Evolutionary conservation across 2,113 vertebrate genomes (phyloP), one percentile per base, ranked within the genome.

Genomic region (Atherinomorus stipes): DNA sequence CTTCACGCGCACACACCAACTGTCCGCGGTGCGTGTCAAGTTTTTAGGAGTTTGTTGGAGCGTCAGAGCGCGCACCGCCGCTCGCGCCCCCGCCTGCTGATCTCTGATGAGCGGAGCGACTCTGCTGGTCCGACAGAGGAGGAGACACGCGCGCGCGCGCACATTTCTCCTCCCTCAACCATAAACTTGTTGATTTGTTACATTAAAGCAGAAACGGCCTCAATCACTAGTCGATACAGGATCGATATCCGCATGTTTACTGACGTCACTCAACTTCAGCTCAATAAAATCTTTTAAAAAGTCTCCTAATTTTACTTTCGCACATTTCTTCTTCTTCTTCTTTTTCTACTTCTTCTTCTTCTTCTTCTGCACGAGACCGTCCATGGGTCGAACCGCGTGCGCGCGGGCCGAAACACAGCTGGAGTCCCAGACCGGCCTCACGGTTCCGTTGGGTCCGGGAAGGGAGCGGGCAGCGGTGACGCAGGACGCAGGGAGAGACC

Each of bases 81-180:
- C 37, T 50, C 80, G 69, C 63, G 78, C 72, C 44, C 82, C 81
- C 67, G 74, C 56, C 64, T 74, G 80, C 89, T 83, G 90, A 78
- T 90, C 83, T 88, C 63, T 80, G 78, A n/a, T 83, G 85, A 76
- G 88, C 74, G 79, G 71, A 69, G 80, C 45, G 83, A 80, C 80
- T 86, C 54, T 81, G 80, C 84, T 73, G 85, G 64, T 65, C 70
- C 76, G 82, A 88, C 81, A 58, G 76, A 69, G 74, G 69, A 47
- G 71, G 74, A 42, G 53, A 19, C 40, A 78, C 52, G 68, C 50
- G 60, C 66, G 57, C 57, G 49, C 62, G 25, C 42, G 42, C 60
- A 44, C 56, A 74, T 13, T 26, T 52, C 60, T 65, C 61, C 54
- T 34, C 31, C 16, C 45, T 3, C 56, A 56, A 22, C 42, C 34